Evolutionary conservation across 2,113 vertebrate genomes (phyloP).

Genomic region (Solea solea): DNA sequence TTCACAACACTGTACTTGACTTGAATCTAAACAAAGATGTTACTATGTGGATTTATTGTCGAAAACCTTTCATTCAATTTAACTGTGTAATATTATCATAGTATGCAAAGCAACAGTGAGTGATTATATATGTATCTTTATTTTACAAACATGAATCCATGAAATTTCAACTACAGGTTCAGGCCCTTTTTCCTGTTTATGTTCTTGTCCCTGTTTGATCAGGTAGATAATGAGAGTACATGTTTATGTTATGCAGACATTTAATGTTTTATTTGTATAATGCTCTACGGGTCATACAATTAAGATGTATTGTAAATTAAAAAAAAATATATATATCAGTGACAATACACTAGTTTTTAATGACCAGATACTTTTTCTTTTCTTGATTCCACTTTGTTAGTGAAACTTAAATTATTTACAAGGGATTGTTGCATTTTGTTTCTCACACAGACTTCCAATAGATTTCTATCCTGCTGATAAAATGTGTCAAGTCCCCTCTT

Average conservation of each 20-base stretch:
- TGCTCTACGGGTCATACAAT: constrained; percentile 1
- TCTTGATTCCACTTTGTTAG: background rate
- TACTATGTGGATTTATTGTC: background rate
- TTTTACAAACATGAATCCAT: background rate
- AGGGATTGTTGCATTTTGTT: no score
- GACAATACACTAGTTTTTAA: constrained; percentile 27
- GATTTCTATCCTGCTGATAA: constrained; percentile 33
- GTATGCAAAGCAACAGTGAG: constrained; percentile 1
- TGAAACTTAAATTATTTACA: background rate
- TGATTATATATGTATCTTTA: constrained; percentile 5
- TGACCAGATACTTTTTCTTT: constrained; percentile 1
- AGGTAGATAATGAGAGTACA: background rate
- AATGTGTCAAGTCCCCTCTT: constrained; percentile 30
- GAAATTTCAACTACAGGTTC: background rate
- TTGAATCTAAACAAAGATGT: background rate
- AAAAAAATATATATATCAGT: constrained; percentile 3
- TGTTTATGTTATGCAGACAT: constrained; percentile 29
- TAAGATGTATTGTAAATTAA: constrained; percentile 41
- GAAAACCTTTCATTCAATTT: background rate
- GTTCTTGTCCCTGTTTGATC: background rate
- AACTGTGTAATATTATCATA: constrained; percentile 23
- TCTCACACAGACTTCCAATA: constrained; percentile 43
- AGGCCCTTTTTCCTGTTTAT: constrained; percentile 1
- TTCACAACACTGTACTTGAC: background rate
- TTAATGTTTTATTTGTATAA: constrained; percentile 51